Conservation (phyloP, 2,113 vertebrate genomes). For the Oxygymnocypris stewartii region DNA sequence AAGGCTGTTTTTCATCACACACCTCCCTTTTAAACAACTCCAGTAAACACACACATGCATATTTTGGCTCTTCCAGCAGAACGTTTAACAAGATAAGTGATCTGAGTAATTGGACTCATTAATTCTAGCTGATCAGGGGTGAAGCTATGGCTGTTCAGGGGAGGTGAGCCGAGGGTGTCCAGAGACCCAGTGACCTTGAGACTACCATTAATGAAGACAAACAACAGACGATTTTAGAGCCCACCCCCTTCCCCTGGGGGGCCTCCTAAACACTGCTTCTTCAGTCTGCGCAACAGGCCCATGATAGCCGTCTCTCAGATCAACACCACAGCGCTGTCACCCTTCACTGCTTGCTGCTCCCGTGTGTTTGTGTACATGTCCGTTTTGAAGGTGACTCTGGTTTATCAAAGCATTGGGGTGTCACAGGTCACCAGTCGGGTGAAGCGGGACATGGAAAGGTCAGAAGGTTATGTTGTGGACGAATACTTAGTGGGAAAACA, state of each 20-base stretch:
- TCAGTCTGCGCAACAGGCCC: conserved; percentile 25
- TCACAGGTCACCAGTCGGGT: conserved; percentile 45
- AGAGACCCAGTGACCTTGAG: conserved; percentile 34
- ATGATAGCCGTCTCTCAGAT: conserved; percentile 4
- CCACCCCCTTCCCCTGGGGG: conserved; percentile 16
- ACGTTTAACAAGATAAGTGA: conserved; percentile 23
- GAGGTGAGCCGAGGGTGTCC: conserved; percentile 46
- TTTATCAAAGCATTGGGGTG: conserved; percentile 41
- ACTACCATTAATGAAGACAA: conserved; percentile 55
- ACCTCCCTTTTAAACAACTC: conserved; percentile 14
- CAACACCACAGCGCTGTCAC: not conserved
- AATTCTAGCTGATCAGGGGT: conserved; percentile 40
- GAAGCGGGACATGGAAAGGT: conserved; percentile 31
- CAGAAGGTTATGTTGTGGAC: conserved; percentile 15
- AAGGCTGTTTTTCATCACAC: conserved; percentile 29
- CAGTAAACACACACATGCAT: conserved; percentile 34
- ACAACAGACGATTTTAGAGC: conserved; percentile 41
- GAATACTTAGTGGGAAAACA: conserved; percentile 12
- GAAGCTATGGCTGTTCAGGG: conserved; percentile 27
- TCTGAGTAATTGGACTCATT: conserved; percentile 46
- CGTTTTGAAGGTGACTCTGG: conserved; percentile 50
- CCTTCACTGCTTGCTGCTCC: conserved; percentile 18
- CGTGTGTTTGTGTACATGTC: conserved; percentile 39
- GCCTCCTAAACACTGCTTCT: conserved; percentile 41
- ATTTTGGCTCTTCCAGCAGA: conserved; percentile 19